A percentile compares a stretch with the other conserved stretches of the same genome.
phyloP scores from a whole-genome alignment of 2,797 vertebrate genomes.

The Fistularia commersonii region DNA sequence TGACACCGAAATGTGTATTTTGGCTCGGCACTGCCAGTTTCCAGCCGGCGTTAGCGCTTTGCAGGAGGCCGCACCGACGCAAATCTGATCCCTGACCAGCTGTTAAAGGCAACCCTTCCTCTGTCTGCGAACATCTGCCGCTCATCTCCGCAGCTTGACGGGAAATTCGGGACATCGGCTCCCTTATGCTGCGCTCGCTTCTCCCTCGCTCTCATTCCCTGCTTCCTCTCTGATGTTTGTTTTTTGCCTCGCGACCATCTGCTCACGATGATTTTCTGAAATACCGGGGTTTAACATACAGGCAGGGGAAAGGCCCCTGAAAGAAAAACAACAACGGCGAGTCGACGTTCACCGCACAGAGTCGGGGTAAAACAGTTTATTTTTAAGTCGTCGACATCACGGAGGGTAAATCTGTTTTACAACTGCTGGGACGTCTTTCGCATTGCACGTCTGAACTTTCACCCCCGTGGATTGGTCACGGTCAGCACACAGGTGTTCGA shows the following conservation, averaged over 20 bases:
- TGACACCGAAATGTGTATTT: slow-evolving; percentile 7
- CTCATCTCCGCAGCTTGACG: slow-evolving; percentile 82
- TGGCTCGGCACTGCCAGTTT: slow-evolving; percentile 10
- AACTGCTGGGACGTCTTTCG: slow-evolving; percentile 7
- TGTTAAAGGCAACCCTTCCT: slow-evolving; percentile 77
- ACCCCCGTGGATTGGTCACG: slow-evolving; percentile 39
- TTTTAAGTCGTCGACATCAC: background rate
- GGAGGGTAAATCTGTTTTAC: background rate
- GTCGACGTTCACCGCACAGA: background rate
- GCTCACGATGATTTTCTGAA: slow-evolving; percentile 78
- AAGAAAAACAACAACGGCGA: slow-evolving; percentile 2
- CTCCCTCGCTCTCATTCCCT: slow-evolving; percentile 19
- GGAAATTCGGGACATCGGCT: slow-evolving; percentile 84
- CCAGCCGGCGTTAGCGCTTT: slow-evolving; percentile 18
- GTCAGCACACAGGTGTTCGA: slow-evolving; percentile 56
- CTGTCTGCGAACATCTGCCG: slow-evolving; percentile 86
- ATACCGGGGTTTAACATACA: slow-evolving; percentile 36
- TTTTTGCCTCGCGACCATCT: slow-evolving; percentile 83
- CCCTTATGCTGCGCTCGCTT: slow-evolving; percentile 58
- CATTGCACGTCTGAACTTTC: slow-evolving; percentile 43
- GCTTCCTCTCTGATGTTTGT: slow-evolving; percentile 75
- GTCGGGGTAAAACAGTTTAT: slow-evolving; percentile 2
- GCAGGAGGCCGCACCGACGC: slow-evolving; percentile 71
- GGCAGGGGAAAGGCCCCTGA: slow-evolving; percentile 20
- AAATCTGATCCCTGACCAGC: slow-evolving; percentile 76